These are phyloP conservation scores for Phymatocera aterrima DNA, from an alignment of 2,888 invertebrate genomes.

Conservation along the genomic window DNA sequence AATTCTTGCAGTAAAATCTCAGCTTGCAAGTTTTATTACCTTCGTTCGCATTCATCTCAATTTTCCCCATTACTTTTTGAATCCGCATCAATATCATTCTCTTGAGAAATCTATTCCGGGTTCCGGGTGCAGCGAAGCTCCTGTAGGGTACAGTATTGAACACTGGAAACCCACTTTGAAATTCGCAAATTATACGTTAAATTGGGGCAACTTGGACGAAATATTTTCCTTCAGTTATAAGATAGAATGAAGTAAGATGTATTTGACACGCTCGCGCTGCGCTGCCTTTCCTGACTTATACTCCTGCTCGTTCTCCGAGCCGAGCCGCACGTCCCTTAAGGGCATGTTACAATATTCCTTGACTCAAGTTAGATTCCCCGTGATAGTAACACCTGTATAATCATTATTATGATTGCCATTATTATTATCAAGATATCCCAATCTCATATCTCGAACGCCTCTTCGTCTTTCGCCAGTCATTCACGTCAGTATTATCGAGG, in stretches of 20 bases:
- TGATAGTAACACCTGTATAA: conserved; percentile 62
- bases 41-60: background rate
- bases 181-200: conserved; percentile 29
- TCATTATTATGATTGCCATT: conserved; percentile 56
- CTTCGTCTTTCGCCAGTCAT: background rate
- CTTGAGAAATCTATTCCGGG: background rate
- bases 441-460: conserved; percentile 9
- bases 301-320: conserved; percentile 57
- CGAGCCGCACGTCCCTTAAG: conserved; percentile 65
- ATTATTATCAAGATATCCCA: conserved; percentile 50
- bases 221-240: conserved; percentile 54
- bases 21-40: background rate
- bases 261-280: conserved; percentile 67
- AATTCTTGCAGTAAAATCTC: background rate
- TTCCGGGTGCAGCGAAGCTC: background rate
- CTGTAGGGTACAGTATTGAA: background rate
- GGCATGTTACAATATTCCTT: conserved; percentile 68
- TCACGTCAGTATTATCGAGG: background rate
- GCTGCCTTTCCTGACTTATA: conserved; percentile 67
- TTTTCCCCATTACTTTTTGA: background rate
- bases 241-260: conserved; percentile 59
- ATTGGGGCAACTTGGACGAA: conserved; percentile 52
- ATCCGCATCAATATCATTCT: conserved; percentile 19
- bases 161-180: background rate
- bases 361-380: conserved; percentile 54